Evolutionary conservation across 2,797 vertebrate species (phyloP).

Genomic region (Sebastes dallii): DNA sequence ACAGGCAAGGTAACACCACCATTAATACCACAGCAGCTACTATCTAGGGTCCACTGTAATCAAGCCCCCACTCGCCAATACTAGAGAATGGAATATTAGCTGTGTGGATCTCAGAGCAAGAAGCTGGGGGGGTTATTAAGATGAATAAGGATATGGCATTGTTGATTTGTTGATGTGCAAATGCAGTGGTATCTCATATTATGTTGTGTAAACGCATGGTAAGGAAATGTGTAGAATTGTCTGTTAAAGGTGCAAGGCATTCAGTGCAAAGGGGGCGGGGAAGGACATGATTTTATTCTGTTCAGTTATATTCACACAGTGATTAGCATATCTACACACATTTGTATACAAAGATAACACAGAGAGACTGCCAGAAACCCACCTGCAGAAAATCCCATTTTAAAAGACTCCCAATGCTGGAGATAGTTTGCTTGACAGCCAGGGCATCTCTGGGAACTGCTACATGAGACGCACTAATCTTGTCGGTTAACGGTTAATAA

Average conservation of each 20-base stretch:
- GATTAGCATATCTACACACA: not conserved
- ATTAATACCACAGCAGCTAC: conserved; percentile 48
- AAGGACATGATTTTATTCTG: not conserved
- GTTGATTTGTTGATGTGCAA: conserved; percentile 21
- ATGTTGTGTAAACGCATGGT: not conserved
- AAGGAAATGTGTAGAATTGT: not conserved
- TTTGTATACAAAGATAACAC: not conserved
- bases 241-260: not conserved
- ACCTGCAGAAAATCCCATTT: not conserved
- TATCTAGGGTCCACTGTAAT: conserved; percentile 31
- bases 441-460: not conserved
- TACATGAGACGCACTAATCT: too few species aligned
- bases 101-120: conserved; percentile 28
- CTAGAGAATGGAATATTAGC: conserved; percentile 38
- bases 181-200: not conserved
- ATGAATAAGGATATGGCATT: not conserved
- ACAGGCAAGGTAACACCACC: conserved; percentile 62
- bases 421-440: not conserved
- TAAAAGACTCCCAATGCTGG: not conserved
- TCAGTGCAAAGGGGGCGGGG: accelerated
- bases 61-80: conserved; percentile 32
- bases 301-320: not conserved
- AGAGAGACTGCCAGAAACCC: not conserved
- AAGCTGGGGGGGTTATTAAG: conserved; percentile 11
- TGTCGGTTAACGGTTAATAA: too few species aligned